A percentile compares a stretch with the other conserved stretches of the same genome.
Conservation (phyloP, 2,888 invertebrate genomes). For the Eupithecia inturbata region DNA sequence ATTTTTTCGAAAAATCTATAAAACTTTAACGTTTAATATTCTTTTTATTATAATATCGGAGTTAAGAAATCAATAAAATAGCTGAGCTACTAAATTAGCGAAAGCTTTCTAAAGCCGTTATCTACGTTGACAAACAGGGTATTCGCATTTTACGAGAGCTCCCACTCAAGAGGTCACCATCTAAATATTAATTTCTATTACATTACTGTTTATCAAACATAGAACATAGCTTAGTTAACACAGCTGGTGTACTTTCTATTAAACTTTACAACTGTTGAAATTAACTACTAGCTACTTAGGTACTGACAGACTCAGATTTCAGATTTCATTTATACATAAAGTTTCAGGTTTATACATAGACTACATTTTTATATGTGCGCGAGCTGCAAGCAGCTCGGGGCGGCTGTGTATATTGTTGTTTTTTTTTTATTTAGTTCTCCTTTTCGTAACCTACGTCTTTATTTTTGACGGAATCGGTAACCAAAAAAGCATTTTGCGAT, state of each 20-base stretch:
- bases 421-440: too few species aligned
- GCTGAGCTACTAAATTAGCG: conserved; percentile 1
- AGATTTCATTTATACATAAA: too few species aligned
- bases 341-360: too few species aligned
- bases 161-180: conserved; percentile 1
- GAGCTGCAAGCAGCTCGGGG: too few species aligned
- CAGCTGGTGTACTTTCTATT: background rate
- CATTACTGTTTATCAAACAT: background rate
- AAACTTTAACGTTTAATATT: background rate
- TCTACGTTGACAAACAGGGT: background rate
- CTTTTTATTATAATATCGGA: background rate
- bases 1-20: background rate
- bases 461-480: too few species aligned
- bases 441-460: too few species aligned
- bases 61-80: conserved; percentile 3
- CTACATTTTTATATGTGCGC: too few species aligned
- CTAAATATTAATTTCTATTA: background rate
- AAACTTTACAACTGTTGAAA: background rate
- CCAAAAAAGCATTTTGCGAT: too few species aligned
- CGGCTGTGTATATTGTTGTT: too few species aligned
- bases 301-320: background rate
- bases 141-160: background rate
- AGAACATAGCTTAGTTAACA: background rate
- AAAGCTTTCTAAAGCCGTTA: conserved; percentile 7
- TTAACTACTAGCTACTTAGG: too few species aligned